Evolutionary conservation across 2,113 vertebrate species (phyloP), one percentile per base, ranked within the genome.

Genomic region (Nesoenas mayeri): DNA sequence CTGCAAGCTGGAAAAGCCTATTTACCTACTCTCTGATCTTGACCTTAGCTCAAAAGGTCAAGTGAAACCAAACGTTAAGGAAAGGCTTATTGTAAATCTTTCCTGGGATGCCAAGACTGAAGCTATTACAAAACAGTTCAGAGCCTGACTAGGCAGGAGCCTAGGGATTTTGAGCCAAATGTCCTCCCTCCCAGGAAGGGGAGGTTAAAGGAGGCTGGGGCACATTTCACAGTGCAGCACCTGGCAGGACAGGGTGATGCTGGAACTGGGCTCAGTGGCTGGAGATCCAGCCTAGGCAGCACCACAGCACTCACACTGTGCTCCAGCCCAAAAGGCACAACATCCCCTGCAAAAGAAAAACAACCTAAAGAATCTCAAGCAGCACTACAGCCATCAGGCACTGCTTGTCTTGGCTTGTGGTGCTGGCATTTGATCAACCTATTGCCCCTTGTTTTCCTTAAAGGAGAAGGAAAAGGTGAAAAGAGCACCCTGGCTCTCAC

Each of bases 231-330:
- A 1, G 31, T 11, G 11, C 44, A 58, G 48, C 10, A 48, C 5
- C 54, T 65, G 48, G 57, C 26, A 85, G 71, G 57, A 75, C 1
- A 3, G 42, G 61, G 10, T 5, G 4, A 56, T 56, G 32, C 48
- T 7, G 4, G 8, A 25, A 25, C 38, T 3, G 1, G 38, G 12
- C 11, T 15, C 1, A 1, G 18, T 40, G 40, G 24, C 51, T 0
- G 0, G 24, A 54, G 28, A 47, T 18, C 44, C 44, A 80, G 10
- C 56, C 2, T 6, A 47, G 42, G 50, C 61, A 71, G 62, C 1
- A 0, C 66, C 2, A 5, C 56, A 62, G 50, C 73, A 5, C 48
- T 29, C 0, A 0, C 38, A 2, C 15, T 15, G 12, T 0, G 0
- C 47, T 85, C 42, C 47, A 61, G n/a, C 70, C 42, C 5, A 4